Evolutionary conservation across 2,888 invertebrate genomes (phyloP).

Genomic region (Scaptomyza cyrtandrae): DNA sequence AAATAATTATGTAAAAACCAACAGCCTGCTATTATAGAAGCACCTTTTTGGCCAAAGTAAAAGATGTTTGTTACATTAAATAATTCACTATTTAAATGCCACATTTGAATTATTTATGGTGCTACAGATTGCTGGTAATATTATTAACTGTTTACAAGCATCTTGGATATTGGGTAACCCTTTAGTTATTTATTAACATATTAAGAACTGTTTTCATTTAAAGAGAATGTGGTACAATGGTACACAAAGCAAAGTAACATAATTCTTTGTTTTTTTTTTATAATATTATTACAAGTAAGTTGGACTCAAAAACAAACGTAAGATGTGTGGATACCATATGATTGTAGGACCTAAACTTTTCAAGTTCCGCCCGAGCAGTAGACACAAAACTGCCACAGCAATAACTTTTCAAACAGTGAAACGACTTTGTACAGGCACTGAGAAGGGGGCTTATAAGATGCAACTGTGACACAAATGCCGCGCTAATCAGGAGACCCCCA

Average conservation of each 20-base stretch:
- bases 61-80: constrained; percentile 67
- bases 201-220: too few species aligned
- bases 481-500: constrained; percentile 60
- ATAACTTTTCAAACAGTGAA: constrained; percentile 21
- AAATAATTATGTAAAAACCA: constrained; percentile 75
- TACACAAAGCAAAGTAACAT: too few species aligned
- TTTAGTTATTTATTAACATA: not conserved
- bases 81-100: constrained; percentile 53
- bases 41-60: constrained; percentile 56
- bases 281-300: too few species aligned
- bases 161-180: not conserved
- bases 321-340: not conserved
- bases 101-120: constrained; percentile 36
- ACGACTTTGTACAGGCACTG: constrained; percentile 18
- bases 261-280: too few species aligned
- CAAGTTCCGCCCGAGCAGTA: constrained; percentile 9
- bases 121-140: constrained; percentile 20
- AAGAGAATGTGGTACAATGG: too few species aligned
- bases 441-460: constrained; percentile 41
- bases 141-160: constrained; percentile 16
- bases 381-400: constrained; percentile 39
- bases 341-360: not conserved
- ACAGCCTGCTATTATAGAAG: constrained; percentile 39
- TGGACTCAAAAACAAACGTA: too few species aligned
- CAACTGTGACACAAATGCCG: constrained; percentile 51